A percentile compares a stretch with the other conserved stretches of the same genome.
phyloP scores from a whole-genome alignment of 23 tunicate species.

The Halocynthia aurantium region DNA sequence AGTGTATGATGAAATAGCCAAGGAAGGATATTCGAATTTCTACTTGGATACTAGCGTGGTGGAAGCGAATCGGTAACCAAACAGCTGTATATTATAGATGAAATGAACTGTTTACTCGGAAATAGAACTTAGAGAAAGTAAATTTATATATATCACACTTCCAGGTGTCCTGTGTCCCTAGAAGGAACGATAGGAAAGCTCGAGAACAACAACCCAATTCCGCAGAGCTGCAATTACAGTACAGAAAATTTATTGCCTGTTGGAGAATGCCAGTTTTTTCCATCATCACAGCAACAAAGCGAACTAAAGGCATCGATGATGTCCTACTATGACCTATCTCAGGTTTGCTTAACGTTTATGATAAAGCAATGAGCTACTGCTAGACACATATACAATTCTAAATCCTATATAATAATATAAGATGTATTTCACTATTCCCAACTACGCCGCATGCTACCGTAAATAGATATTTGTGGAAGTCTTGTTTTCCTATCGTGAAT shows the following conservation, averaged over 20 bases:
- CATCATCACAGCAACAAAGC: slow-evolving; percentile 17
- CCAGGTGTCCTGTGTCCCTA: slow-evolving; percentile 29
- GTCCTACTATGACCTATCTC: slow-evolving; percentile 27
- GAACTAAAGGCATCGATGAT: slow-evolving; percentile 34
- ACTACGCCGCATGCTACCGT: too few species aligned
- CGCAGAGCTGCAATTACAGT: slow-evolving; percentile 28
- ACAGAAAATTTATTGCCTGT: slow-evolving; percentile 28
- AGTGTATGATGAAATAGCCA: slow-evolving; percentile 51
- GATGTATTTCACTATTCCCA: too few species aligned
- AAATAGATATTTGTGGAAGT: too few species aligned
- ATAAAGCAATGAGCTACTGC: too few species aligned
- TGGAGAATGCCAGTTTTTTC: slow-evolving; percentile 39
- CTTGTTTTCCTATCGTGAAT: too few species aligned
- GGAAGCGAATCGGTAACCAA: slow-evolving; percentile 20
- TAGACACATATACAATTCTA: too few species aligned
- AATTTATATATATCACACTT: not conserved
- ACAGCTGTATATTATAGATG: not conserved
- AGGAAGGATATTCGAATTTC: slow-evolving; percentile 23
- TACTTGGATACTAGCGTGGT: slow-evolving; percentile 33
- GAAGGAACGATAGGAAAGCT: slow-evolving; percentile 19
- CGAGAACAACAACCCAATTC: slow-evolving; percentile 22
- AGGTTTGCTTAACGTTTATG: not conserved
- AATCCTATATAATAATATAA: too few species aligned
- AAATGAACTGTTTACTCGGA: too few species aligned
- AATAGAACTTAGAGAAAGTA: too few species aligned